Evolutionary conservation across 1,140 invertebrate species (phyloP).

Genomic region (Leptestheria dahalacensis): DNA sequence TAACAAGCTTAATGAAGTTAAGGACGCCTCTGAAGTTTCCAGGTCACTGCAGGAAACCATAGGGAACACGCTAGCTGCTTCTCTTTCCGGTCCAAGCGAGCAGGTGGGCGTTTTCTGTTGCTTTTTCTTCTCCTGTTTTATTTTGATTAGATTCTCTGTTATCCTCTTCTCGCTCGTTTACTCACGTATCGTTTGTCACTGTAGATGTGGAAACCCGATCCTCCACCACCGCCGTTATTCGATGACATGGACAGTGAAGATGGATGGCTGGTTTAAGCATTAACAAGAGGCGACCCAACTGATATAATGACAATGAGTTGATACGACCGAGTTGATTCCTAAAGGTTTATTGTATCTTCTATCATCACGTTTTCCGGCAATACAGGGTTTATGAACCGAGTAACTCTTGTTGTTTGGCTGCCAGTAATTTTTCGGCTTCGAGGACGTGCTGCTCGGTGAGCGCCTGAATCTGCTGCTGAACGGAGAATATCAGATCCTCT

Average conservation of each 20-base stretch:
- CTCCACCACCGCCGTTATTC: constrained; percentile 9
- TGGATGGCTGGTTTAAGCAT: constrained; percentile 3
- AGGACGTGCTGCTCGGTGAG: constrained; percentile 46
- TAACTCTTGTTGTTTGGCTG: constrained; percentile 56
- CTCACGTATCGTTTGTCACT: neutral
- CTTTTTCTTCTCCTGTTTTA: too few relatives aligned
- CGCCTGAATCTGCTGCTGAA: constrained; percentile 45
- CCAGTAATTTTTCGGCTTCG: constrained; percentile 48
- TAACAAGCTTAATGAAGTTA: too few relatives aligned
- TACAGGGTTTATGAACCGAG: constrained; percentile 29
- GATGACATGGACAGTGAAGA: constrained; percentile 10
- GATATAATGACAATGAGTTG: too few relatives aligned
- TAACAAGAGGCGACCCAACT: too few relatives aligned
- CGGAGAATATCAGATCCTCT: constrained; percentile 45
- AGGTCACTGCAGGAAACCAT: neutral
- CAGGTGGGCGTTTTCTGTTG: too few relatives aligned
- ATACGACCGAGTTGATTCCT: too few relatives aligned
- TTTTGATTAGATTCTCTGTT: neutral
- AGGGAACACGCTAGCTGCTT: neutral
- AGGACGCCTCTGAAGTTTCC: neutral
- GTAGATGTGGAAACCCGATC: constrained; percentile 3
- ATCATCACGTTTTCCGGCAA: neutral
- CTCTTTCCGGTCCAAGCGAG: neutral
- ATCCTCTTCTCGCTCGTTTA: neutral
- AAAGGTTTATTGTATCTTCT: too few relatives aligned